Percentiles rank a stretch among this genome's conserved stretches.
Evolutionary conservation across 1,140 invertebrate species (phyloP).

Genomic region (Zophobas atratus): DNA sequence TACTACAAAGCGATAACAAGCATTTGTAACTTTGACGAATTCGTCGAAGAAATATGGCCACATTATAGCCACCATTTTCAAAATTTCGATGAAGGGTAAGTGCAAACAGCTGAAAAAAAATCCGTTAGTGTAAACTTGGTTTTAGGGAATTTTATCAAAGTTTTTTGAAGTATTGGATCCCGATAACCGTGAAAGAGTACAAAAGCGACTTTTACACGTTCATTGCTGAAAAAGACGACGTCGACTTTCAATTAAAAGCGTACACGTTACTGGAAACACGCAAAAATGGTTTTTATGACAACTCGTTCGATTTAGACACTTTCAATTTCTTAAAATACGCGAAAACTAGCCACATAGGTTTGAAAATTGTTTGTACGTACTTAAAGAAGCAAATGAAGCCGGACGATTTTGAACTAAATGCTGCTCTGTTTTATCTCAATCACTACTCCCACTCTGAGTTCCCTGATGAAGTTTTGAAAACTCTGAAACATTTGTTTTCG

Average conservation of each 20-base stretch:
- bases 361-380: slow-evolving; percentile 44
- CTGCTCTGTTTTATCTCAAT: slow-evolving; percentile 39
- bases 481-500: slow-evolving; percentile 47
- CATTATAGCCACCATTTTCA: slow-evolving; percentile 45
- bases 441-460: slow-evolving; percentile 7
- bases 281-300: slow-evolving; percentile 33
- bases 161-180: slow-evolving; percentile 57
- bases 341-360: slow-evolving; percentile 43
- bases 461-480: slow-evolving; percentile 46
- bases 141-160: slow-evolving; percentile 59
- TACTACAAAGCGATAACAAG: slow-evolving; percentile 49
- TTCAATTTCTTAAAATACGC: slow-evolving; percentile 26
- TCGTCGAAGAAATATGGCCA: slow-evolving; percentile 51
- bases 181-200: slow-evolving; percentile 48
- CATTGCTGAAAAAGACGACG: slow-evolving; percentile 13
- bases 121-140: slow-evolving; percentile 1
- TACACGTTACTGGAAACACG: slow-evolving; percentile 50
- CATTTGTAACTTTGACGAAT: slow-evolving; percentile 50
- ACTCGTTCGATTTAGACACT: slow-evolving; percentile 8
- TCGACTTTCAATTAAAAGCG: slow-evolving; percentile 44
- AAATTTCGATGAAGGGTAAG: slow-evolving; percentile 55
- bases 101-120: slow-evolving; percentile 18
- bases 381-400: slow-evolving; percentile 45
- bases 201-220: slow-evolving; percentile 49
- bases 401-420: slow-evolving; percentile 22